A percentile compares a stretch with the other conserved stretches of the same genome.
These are phyloP conservation scores for Panzeria rudis DNA, from an alignment of 2,888 invertebrate genomes.

Conservation along the genomic window DNA sequence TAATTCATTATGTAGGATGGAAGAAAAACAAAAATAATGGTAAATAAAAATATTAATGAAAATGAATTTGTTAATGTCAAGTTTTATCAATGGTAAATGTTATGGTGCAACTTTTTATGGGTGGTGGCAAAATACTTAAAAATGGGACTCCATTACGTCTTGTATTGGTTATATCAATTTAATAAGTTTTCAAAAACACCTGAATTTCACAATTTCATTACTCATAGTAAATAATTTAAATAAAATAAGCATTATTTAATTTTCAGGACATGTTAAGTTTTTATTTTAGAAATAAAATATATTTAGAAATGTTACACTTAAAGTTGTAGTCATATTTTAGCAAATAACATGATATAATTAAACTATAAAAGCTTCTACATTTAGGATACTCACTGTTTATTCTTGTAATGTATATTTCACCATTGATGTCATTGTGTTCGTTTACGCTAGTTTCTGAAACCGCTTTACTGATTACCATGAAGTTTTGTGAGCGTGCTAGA, in stretches of 20 bases:
- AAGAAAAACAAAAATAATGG: slow-evolving; percentile 22
- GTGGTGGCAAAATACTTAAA: slow-evolving; percentile 9
- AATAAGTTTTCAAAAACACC: not conserved
- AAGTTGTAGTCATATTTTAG: not conserved
- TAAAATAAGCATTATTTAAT: not conserved
- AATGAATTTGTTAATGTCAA: slow-evolving; percentile 69
- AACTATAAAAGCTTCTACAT: not conserved
- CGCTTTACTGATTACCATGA: too few relatives aligned
- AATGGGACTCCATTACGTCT: not conserved
- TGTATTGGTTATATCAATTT: not conserved
- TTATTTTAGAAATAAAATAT: not conserved
- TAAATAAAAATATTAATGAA: slow-evolving; percentile 67
- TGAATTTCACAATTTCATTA: not conserved
- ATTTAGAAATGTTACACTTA: slow-evolving; percentile 2
- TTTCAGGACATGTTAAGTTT: not conserved
- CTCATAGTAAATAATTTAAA: not conserved
- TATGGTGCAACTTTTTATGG: not conserved
- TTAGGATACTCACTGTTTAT: not conserved
- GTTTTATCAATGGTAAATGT: slow-evolving; percentile 47
- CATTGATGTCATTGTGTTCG: too few relatives aligned
- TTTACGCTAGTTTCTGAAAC: too few relatives aligned
- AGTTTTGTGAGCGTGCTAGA: too few relatives aligned
- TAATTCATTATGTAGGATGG: slow-evolving; percentile 72
- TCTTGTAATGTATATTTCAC: too few relatives aligned
- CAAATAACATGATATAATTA: slow-evolving; percentile 28